These are phyloP conservation scores for Clusia tigrina DNA, from an alignment of 2,888 invertebrate genomes.

Conservation along the genomic window DNA sequence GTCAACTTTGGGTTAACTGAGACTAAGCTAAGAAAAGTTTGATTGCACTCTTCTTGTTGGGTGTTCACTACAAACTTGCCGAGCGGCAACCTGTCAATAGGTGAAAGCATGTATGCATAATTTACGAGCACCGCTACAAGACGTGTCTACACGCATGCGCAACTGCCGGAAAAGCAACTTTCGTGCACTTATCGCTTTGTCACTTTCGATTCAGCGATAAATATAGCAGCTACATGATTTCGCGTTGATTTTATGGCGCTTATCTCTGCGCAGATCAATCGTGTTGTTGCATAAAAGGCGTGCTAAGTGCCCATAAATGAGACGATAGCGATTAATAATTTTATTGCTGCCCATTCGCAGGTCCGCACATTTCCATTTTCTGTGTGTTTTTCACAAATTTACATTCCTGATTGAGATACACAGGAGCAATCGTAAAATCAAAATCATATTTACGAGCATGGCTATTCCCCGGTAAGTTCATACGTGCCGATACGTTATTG, in stretches of 20 bases:
- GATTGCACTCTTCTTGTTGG: slow-evolving; percentile 6
- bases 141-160: slow-evolving; percentile 21
- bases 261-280: neutral
- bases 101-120: neutral
- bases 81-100: neutral
- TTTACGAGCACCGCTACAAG: neutral
- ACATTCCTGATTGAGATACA: no score
- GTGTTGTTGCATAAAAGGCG: slow-evolving; percentile 5
- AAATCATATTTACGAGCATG: no score
- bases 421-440: no score
- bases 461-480: no score
- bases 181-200: neutral
- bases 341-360: no score
- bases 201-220: slow-evolving; percentile 5
- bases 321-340: no score
- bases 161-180: slow-evolving; percentile 20
- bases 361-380: no score
- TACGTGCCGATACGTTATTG: no score
- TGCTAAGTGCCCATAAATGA: neutral
- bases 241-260: no score
- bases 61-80: neutral
- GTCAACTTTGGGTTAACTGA: no score
- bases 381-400: no score
- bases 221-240: neutral
- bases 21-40: no score